Percentiles rank a stretch among this genome's conserved stretches.
Evolutionary conservation across 2,797 vertebrate species (phyloP).

Genomic region (Myiothlypis chrysogaster): DNA sequence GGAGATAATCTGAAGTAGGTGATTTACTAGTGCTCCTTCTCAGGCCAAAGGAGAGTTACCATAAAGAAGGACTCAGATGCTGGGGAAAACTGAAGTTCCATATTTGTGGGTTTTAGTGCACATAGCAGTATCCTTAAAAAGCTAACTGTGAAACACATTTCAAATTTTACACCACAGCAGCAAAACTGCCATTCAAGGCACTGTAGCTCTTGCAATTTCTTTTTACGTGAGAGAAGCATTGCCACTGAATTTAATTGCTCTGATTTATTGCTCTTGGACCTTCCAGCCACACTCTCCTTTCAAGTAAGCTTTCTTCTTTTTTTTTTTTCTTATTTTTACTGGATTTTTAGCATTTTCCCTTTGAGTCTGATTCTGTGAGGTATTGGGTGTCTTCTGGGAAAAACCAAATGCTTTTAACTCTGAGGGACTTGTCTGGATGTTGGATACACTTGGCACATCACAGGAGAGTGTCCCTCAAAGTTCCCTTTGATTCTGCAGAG

Average conservation of each 20-base stretch:
- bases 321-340: not conserved
- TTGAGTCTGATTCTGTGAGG: not conserved
- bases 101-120: slow-evolving; percentile 39
- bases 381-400: not conserved
- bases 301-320: slow-evolving; percentile 29
- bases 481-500: not conserved
- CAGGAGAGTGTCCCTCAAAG: not conserved
- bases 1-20: not conserved
- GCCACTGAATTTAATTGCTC: slow-evolving; percentile 29
- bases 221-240: not conserved
- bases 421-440: not conserved
- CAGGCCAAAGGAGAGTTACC: not conserved
- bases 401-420: not conserved
- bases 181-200: slow-evolving; percentile 38
- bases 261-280: slow-evolving; percentile 13
- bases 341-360: not conserved
- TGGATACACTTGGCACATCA: not conserved
- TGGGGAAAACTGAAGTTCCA: not conserved
- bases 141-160: not conserved
- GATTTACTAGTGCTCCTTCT: not conserved
- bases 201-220: not conserved
- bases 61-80: not conserved
- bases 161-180: not conserved
- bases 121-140: slow-evolving; percentile 22
- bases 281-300: slow-evolving; percentile 40